Percentiles rank a stretch among this genome's conserved stretches.
Evolutionary conservation across 1,140 invertebrate species (phyloP).

Genomic region (Condylostylus longicornis): DNA sequence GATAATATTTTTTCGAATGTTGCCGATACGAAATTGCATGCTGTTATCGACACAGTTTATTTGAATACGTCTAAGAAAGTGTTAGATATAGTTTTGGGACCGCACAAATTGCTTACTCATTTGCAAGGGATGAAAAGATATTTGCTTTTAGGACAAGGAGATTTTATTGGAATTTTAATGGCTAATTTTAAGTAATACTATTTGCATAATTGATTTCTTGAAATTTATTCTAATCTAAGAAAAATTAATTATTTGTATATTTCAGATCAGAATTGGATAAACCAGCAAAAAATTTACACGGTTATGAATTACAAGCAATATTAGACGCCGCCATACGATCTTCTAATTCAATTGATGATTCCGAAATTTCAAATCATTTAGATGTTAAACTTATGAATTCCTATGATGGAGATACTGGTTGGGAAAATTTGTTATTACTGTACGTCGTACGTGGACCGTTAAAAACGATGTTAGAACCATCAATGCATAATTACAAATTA

Average conservation of each 20-base stretch:
- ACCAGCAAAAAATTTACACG: constrained; percentile 70
- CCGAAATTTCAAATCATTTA: constrained; percentile 72
- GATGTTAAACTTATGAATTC: constrained; percentile 70
- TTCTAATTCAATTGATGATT: constrained; percentile 90
- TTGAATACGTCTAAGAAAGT: constrained; percentile 73
- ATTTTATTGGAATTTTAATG: constrained; percentile 87
- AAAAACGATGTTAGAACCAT: constrained; percentile 77
- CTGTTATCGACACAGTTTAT: constrained; percentile 68
- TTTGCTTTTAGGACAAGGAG: constrained; percentile 83
- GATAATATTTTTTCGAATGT: constrained; percentile 20
- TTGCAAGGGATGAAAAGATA: constrained; percentile 80
- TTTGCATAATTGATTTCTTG: too few species aligned
- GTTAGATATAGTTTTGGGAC: constrained; percentile 67
- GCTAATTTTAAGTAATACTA: constrained; percentile 78
- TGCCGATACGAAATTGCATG: constrained; percentile 54
- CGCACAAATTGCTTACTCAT: constrained; percentile 83
- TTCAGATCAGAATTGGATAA: constrained; percentile 74
- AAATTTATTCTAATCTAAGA: constrained; percentile 1
- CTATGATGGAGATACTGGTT: constrained; percentile 70
- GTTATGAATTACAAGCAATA: constrained; percentile 77
- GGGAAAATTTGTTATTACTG: constrained; percentile 89
- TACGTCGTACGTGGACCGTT: constrained; percentile 89
- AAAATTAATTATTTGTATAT: constrained; percentile 4
- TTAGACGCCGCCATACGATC: constrained; percentile 81
- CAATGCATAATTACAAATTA: constrained; percentile 69